Evolutionary conservation across 2,888 invertebrate species (phyloP).

Genomic region (Oxytorus armatus): DNA sequence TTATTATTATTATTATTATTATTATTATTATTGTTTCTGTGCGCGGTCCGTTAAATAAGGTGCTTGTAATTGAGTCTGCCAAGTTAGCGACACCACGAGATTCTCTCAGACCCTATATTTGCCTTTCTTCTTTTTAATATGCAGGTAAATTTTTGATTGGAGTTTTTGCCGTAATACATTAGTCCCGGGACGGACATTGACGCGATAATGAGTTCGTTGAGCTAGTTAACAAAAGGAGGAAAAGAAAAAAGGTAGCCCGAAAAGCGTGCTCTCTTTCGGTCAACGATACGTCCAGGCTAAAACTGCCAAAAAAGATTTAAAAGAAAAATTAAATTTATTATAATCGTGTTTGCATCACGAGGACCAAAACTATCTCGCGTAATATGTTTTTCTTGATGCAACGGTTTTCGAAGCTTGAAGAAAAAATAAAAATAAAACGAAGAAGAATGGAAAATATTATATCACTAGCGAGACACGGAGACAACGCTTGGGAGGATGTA

Average conservation of each 20-base stretch:
- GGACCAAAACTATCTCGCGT: constrained; percentile 58
- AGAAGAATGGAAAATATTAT: constrained; percentile 15
- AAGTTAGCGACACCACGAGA: not conserved
- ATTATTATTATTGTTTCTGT: not conserved
- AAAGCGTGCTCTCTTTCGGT: constrained; percentile 75
- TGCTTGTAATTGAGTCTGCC: not conserved
- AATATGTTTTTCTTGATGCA: constrained; percentile 33
- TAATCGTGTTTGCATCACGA: constrained; percentile 50
- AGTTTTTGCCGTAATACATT: constrained; percentile 12
- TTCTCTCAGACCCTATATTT: constrained; percentile 9
- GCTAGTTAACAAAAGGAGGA: constrained; percentile 27
- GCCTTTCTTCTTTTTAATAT: not conserved
- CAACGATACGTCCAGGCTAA: constrained; percentile 77
- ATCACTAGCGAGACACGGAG: constrained; percentile 37
- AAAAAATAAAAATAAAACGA: constrained; percentile 4
- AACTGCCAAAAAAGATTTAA: constrained; percentile 76
- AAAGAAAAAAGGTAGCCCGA: constrained; percentile 54
- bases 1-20: not conserved
- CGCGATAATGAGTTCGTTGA: constrained; percentile 28
- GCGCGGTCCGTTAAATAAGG: not conserved
- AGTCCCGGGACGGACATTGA: constrained; percentile 28
- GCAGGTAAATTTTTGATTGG: not conserved
- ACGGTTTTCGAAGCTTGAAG: constrained; percentile 13
- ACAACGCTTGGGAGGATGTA: constrained; percentile 37
- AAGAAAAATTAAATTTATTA: constrained; percentile 50